A percentile compares a stretch with the other conserved stretches of the same genome.
Evolutionary conservation across 2,797 vertebrate genomes (phyloP).

Genomic region (Eulemur albifrons): DNA sequence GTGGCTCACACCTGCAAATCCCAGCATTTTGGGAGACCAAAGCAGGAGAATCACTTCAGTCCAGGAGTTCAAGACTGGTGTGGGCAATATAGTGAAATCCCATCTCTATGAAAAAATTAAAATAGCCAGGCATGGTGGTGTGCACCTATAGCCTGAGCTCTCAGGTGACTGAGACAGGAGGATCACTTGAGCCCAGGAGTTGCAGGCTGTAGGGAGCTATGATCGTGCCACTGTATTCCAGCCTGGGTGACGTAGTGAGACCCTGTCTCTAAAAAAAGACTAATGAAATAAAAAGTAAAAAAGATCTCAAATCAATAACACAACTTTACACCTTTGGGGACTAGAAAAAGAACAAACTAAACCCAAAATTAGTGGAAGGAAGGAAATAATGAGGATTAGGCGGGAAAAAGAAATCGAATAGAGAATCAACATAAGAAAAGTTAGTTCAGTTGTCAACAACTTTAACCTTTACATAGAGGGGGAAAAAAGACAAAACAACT

Average conservation of each 20-base stretch:
- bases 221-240: background rate
- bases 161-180: background rate
- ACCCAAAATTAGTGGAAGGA: background rate
- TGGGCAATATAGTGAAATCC: background rate
- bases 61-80: background rate
- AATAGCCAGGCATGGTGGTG: background rate
- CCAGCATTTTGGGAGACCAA: background rate
- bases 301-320: too few species aligned
- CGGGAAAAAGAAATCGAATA: background rate
- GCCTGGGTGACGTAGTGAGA: background rate
- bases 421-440: background rate
- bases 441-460: background rate
- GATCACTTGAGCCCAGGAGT: background rate
- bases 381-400: background rate
- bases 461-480: background rate
- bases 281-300: too few species aligned
- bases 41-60: background rate
- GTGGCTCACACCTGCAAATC: background rate
- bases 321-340: too few species aligned
- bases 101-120: background rate
- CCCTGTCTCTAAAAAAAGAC: background rate
- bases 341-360: too few species aligned
- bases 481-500: background rate
- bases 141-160: too few species aligned
- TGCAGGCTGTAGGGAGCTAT: background rate